Evolutionary conservation across 2,888 invertebrate genomes (phyloP).

Genomic region (Antitype chi): DNA sequence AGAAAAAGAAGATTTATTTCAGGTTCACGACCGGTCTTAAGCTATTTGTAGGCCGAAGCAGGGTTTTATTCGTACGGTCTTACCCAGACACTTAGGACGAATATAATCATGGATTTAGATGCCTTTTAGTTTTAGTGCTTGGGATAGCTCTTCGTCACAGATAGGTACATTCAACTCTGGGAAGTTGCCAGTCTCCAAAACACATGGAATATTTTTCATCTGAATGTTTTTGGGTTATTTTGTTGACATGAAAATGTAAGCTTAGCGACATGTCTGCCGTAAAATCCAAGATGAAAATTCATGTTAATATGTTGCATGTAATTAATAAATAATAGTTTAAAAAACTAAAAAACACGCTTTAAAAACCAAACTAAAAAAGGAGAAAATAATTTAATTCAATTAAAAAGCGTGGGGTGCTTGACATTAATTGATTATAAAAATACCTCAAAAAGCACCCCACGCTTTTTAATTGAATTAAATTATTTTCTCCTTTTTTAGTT

Average conservation of each 20-base stretch:
- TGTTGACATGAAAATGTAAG: not conserved
- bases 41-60: conserved; percentile 39
- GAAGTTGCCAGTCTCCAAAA: not conserved
- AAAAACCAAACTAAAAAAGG: too few species aligned
- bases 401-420: too few species aligned
- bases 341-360: too few species aligned
- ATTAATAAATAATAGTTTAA: too few species aligned
- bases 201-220: not conserved
- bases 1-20: conserved; percentile 46
- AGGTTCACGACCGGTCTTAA: conserved; percentile 41
- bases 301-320: too few species aligned
- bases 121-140: conserved; percentile 43
- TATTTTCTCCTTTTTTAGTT: too few species aligned
- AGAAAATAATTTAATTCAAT: too few species aligned
- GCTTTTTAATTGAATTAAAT: too few species aligned
- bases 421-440: too few species aligned
- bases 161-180: not conserved
- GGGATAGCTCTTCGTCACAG: conserved; percentile 40
- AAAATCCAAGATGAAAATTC: not conserved
- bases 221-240: not conserved
- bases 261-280: not conserved
- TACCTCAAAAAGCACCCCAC: too few species aligned
- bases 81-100: conserved; percentile 51
- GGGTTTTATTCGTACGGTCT: conserved; percentile 52
- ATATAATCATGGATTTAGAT: conserved; percentile 58